Percentiles rank a stretch among this genome's conserved stretches.
phyloP scores from a whole-genome alignment of 2,113 vertebrate genomes.

The Rhadina sibilatrix region DNA sequence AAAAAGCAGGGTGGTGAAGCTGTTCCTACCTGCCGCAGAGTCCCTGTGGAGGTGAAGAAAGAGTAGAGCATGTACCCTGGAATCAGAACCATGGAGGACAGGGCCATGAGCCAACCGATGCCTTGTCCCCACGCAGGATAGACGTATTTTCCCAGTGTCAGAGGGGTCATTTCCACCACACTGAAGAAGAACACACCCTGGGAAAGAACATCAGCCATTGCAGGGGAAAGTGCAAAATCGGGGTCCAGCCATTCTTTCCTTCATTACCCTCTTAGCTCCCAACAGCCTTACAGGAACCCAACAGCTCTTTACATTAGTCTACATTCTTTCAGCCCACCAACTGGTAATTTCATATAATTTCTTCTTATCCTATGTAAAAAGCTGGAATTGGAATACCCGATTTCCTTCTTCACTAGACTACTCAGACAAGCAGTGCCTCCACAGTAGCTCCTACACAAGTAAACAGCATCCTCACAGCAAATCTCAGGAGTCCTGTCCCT shows the following conservation, averaged over 20 bases:
- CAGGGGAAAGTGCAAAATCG: neutral
- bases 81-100: conserved; percentile 88
- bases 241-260: neutral
- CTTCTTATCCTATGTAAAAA: neutral
- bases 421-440: neutral
- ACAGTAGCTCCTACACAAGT: neutral
- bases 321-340: neutral
- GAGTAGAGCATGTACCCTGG: conserved; percentile 84
- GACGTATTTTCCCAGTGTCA: conserved; percentile 83
- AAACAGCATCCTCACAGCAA: neutral
- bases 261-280: neutral
- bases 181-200: conserved; percentile 88
- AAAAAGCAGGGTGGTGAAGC: neutral
- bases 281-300: neutral
- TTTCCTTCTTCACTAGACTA: neutral
- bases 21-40: conserved; percentile 69
- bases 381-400: neutral
- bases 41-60: conserved; percentile 79
- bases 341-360: neutral
- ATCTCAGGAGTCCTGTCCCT: neutral
- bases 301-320: neutral
- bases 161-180: conserved; percentile 88
- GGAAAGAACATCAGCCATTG: neutral
- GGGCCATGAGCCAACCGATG: conserved; percentile 86
- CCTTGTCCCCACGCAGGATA: conserved; percentile 88